A percentile compares a stretch with the other conserved stretches of the same genome.
These are phyloP conservation scores for Cassiopea andromeda DNA, from an alignment of 30 jellyfish, hydroid and myxozoan species.

Conservation along the genomic window DNA sequence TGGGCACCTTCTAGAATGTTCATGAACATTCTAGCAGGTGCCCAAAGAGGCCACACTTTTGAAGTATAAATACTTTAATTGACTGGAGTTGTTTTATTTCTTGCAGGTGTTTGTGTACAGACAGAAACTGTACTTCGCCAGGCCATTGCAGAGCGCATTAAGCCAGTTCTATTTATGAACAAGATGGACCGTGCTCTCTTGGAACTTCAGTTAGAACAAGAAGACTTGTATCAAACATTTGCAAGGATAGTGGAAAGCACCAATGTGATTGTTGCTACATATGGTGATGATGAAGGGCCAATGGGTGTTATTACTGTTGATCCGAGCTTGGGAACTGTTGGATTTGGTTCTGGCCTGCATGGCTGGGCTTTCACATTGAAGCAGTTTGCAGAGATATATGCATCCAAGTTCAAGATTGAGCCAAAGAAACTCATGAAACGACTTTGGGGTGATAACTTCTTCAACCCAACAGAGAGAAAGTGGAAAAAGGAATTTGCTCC, in stretches of 20 bases:
- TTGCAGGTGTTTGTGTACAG: slow-evolving; percentile 99
- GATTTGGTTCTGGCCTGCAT: slow-evolving; percentile 99
- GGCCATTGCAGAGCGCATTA: slow-evolving; percentile 97
- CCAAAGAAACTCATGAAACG: slow-evolving; percentile 89
- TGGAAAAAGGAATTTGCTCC: slow-evolving; percentile 89
- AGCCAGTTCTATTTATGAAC: slow-evolving; percentile 99
- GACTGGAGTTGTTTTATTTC: background rate
- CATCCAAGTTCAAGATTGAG: slow-evolving; percentile 93
- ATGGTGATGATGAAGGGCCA: slow-evolving; percentile 98
- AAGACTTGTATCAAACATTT: slow-evolving; percentile 96
- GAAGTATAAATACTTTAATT: too few relatives aligned
- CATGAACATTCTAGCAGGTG: too few relatives aligned
- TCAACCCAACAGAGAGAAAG: slow-evolving; percentile 91
- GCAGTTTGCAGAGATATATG: slow-evolving; percentile 96
- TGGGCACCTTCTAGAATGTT: too few relatives aligned
- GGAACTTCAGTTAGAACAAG: slow-evolving; percentile 95
- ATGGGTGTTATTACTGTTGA: slow-evolving; percentile 98
- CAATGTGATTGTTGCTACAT: slow-evolving; percentile 98
- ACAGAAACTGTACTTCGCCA: slow-evolving; percentile 99
- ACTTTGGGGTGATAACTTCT: slow-evolving; percentile 99
- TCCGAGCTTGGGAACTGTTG: slow-evolving; percentile 97
- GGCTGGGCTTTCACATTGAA: slow-evolving; percentile 99
- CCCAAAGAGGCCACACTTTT: too few relatives aligned
- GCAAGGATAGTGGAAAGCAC: slow-evolving; percentile 95
- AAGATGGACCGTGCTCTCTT: slow-evolving; percentile 99